These are phyloP conservation scores for Upupa epops DNA, from an alignment of 2,113 vertebrate genomes.

Conservation along the genomic window DNA sequence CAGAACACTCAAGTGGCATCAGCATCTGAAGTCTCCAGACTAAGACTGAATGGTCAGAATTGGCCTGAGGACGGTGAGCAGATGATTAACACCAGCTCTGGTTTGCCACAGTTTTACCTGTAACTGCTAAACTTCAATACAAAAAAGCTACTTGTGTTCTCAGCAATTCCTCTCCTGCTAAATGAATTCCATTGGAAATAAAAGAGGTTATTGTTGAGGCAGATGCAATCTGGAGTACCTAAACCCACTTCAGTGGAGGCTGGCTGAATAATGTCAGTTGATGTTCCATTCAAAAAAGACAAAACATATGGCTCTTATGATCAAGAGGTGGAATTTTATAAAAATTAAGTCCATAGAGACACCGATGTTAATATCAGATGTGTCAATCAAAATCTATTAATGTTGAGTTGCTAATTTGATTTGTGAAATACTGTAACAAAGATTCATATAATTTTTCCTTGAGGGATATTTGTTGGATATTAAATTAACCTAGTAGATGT, in stretches of 20 bases:
- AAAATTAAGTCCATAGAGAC: slow-evolving; percentile 40
- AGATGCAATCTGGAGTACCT: not conserved
- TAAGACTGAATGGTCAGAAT: not conserved
- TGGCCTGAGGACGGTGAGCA: not conserved
- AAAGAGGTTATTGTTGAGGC: not conserved
- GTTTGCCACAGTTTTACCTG: not conserved
- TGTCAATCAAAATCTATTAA: slow-evolving; percentile 67
- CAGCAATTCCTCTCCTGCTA: not conserved
- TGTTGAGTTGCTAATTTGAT: slow-evolving; percentile 51
- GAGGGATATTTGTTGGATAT: slow-evolving; percentile 28
- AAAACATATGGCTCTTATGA: not conserved
- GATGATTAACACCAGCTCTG: not conserved
- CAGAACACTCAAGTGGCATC: not conserved
- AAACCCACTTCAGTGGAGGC: not conserved
- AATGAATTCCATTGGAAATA: not conserved
- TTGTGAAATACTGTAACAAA: slow-evolving; percentile 59
- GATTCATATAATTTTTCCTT: slow-evolving; percentile 58
- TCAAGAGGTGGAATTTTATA: slow-evolving; percentile 22
- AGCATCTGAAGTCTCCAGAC: not conserved
- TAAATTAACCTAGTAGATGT: slow-evolving; percentile 55
- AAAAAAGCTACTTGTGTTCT: not conserved
- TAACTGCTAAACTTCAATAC: not conserved
- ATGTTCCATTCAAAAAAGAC: not conserved
- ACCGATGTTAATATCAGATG: slow-evolving; percentile 38
- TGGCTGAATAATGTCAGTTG: not conserved